Evolutionary conservation across 2,113 vertebrate genomes (phyloP), one percentile per base, ranked within the genome.

Genomic region (Cochlearius cochlearius): DNA sequence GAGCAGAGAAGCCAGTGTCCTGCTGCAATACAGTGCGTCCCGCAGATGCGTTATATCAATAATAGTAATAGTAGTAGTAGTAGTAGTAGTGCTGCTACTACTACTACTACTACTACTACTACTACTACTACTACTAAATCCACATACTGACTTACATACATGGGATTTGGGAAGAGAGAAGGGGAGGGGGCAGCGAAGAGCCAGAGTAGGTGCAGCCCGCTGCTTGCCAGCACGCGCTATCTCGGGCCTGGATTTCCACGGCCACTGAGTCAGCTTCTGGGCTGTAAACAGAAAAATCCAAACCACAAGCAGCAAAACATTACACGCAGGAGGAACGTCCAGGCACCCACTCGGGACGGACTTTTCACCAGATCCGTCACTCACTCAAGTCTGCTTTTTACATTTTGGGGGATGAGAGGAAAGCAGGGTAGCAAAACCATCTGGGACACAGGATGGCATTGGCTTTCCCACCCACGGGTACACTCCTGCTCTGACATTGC

Each of bases 221-320:
- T 96, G 86, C 83, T 94, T 7, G 10, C 15, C 43, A 53, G 93
- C 90, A 86, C 30, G 36, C 20, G 38, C 73, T 36, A 17, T 58
- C 30, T 83, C 21, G 20, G 90, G 85, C 67, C 64, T 15, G 13
- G 64, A 74, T 96, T 94, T 96, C 82, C 93, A 88, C 4, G 19
- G 72, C 84, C 96, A 93, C 89, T 39, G 83, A 96, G 93, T 89
- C 97, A 97, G 91, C 83, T 97, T 87, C 96, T 96, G 96, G 75
- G 92, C 92, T 92, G 80, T 56, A 92, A 97, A 95, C 73, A 90
- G 86, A 72, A 77, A 85, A 63, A 63, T 30, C 56, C 38, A 91
- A 93, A 91, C 78, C 73, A 88, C 95, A 94, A 63, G 75, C 32
- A 43, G 59, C n/a, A 74, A 71, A 96, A 80, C 68, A 83, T 85